Conservation (phyloP, 2,113 vertebrate genomes). For the Xiphophorus couchianus region DNA sequence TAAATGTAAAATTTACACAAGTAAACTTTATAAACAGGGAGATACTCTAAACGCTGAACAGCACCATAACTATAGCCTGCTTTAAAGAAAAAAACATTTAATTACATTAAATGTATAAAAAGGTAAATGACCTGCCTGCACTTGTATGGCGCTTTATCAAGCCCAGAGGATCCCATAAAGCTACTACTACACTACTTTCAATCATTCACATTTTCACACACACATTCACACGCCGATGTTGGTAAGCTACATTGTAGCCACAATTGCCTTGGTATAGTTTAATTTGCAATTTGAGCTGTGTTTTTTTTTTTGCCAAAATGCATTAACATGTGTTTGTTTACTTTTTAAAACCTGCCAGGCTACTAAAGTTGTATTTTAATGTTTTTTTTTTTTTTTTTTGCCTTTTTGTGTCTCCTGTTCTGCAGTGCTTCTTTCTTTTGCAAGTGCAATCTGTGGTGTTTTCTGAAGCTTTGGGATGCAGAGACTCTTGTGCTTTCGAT, state of each 20-base stretch:
- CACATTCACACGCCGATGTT: no score
- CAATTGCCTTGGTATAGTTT: not conserved
- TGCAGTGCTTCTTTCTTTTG: not conserved
- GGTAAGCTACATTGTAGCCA: no score
- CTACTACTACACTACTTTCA: no score
- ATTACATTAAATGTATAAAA: not conserved
- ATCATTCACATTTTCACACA: no score
- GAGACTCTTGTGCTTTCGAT: slow-evolving; percentile 67
- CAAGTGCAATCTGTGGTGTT: slow-evolving; percentile 1
- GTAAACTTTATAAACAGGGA: no score
- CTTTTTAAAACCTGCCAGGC: not conserved
- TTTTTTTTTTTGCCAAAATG: not conserved
- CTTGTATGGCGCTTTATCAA: no score
- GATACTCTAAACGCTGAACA: no score
- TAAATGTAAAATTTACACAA: no score
- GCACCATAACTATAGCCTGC: not conserved
- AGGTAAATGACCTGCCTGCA: no score
- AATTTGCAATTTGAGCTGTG: not conserved
- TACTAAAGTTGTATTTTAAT: not conserved
- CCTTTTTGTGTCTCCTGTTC: not conserved
- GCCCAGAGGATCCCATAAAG: no score
- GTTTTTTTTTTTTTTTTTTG: not conserved
- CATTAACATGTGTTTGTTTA: not conserved
- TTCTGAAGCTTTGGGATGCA: slow-evolving; percentile 45
- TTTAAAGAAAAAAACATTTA: not conserved